Base-by-base conservation (phyloP, 2,888 invertebrate species). In the Dicyrtoma fusca region DNA sequence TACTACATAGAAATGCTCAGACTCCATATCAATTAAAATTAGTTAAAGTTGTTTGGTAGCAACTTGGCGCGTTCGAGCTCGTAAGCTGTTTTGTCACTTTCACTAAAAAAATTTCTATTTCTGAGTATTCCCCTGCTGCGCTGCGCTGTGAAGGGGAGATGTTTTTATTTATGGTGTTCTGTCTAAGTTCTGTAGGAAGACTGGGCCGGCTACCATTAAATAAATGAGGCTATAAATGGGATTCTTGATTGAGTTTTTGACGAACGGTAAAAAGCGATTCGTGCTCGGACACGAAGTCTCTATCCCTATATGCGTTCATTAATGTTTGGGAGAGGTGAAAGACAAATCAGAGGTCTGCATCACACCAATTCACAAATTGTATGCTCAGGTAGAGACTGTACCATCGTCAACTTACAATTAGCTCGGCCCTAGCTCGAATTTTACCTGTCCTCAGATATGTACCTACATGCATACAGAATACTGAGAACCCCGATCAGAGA, bases 311-410 rank as follows among this genome's bases (percentile, higher is more conserved):
- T 34, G 8, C 34, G 8, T 34, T 61, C 61, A 61, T 61, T 61
- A 61, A 61, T 61, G 59, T 26, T 26, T 23, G 34, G 26, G n/a
- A 61, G 42, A 61, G 61, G 61, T 34, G 26, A 26, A 49, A 49
- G 49, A 19, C 3, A 19, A 49, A 49, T 34, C 34, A 34, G 34
- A 8, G 8, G 34, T 34, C 4, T 8, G 34, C 8, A 34, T 34
- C 3, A 34, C 8, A 34, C n/a, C n/a, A n/a, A n/a, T n/a, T n/a
- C n/a, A n/a, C n/a, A n/a, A n/a, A n/a, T n/a, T n/a, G n/a, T n/a
- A n/a, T n/a, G n/a, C n/a, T n/a, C n/a, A n/a, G n/a, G n/a, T n/a
- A n/a, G n/a, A n/a, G n/a, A n/a, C n/a, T n/a, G n/a, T n/a, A n/a
- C n/a, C n/a, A n/a, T n/a, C n/a, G n/a, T n/a, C n/a, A n/a, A n/a